These are phyloP conservation scores for Pseudochirops corinnae DNA, from an alignment of 2,797 vertebrate species.

Conservation along the genomic window DNA sequence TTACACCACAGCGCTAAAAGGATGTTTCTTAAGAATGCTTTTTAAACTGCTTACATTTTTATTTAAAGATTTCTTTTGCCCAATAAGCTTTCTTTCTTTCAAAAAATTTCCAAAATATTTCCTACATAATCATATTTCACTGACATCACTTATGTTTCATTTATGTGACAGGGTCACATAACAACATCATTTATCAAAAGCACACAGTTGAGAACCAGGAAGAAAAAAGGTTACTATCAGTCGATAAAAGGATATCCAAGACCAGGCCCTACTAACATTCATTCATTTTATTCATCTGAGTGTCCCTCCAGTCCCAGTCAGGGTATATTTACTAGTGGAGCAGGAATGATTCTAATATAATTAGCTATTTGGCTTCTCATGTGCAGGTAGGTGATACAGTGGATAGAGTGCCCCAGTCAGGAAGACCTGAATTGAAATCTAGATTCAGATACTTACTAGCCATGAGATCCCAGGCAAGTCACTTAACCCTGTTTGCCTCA, in stretches of 20 bases:
- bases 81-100: neutral
- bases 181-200: neutral
- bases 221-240: neutral
- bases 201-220: neutral
- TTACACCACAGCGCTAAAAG: neutral
- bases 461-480: neutral
- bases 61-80: neutral
- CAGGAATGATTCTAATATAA: neutral
- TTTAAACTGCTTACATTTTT: neutral
- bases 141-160: neutral
- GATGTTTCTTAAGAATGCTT: neutral
- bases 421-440: neutral
- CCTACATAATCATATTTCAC: neutral
- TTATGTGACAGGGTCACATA: neutral
- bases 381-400: neutral
- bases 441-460: neutral
- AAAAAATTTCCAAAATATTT: neutral
- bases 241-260: neutral
- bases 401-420: neutral
- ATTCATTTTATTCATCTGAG: neutral
- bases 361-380: neutral
- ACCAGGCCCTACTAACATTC: neutral
- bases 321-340: neutral
- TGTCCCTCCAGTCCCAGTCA: neutral
- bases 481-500: neutral